phyloP scores from a whole-genome alignment of 1,140 invertebrate species.

The Archivesica marissinica region DNA sequence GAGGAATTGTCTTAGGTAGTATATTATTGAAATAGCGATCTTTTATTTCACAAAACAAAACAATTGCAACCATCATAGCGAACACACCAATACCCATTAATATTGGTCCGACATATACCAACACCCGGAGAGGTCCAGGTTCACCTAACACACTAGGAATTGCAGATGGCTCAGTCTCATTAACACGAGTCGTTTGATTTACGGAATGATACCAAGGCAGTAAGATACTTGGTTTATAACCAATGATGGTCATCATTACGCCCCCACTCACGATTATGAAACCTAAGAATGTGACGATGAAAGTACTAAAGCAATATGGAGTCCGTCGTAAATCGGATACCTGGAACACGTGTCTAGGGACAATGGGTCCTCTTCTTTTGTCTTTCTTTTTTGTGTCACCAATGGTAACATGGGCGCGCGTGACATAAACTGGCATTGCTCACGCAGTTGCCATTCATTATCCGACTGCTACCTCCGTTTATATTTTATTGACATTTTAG shows the following conservation, averaged over 20 bases:
- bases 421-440: conserved; percentile 63
- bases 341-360: conserved; percentile 57
- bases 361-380: conserved; percentile 29
- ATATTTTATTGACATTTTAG: no score
- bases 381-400: conserved; percentile 47
- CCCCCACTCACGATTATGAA: conserved; percentile 38
- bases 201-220: conserved; percentile 17
- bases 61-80: conserved; percentile 75
- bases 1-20: conserved; percentile 65
- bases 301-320: conserved; percentile 51
- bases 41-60: conserved; percentile 80
- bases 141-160: conserved; percentile 42
- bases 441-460: not conserved
- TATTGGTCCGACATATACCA: conserved; percentile 75
- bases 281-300: conserved; percentile 35
- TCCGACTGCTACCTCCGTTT: conserved; percentile 2
- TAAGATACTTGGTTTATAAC: conserved; percentile 58
- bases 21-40: conserved; percentile 76
- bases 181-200: conserved; percentile 23
- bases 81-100: conserved; percentile 79
- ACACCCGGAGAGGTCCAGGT: conserved; percentile 56
- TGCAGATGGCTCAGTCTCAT: conserved; percentile 38
- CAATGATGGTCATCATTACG: conserved; percentile 57
- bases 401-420: conserved; percentile 61
- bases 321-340: conserved; percentile 50